These are phyloP conservation scores for Gortyna flavago DNA, from an alignment of 2,888 invertebrate genomes.

Conservation along the genomic window DNA sequence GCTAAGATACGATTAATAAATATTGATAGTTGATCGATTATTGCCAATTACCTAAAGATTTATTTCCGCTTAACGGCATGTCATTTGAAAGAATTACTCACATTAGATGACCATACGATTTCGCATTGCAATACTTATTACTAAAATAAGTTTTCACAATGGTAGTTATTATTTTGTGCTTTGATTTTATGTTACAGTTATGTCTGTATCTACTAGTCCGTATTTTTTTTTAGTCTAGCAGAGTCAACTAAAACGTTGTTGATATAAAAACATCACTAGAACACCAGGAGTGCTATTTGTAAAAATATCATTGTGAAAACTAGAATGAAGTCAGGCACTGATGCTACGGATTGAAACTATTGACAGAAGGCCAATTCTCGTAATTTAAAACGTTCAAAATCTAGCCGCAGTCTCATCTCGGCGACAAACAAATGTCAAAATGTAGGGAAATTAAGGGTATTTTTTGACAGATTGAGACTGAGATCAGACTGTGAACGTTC, in stretches of 20 bases:
- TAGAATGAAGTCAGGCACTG: too few relatives aligned
- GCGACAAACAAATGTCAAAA: too few relatives aligned
- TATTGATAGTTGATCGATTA: conserved; percentile 6
- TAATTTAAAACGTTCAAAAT: too few relatives aligned
- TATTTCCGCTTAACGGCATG: conserved; percentile 17
- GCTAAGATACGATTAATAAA: not conserved
- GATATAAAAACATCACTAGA: not conserved
- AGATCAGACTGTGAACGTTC: too few relatives aligned
- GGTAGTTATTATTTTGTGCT: not conserved
- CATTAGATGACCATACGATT: conserved; percentile 11
- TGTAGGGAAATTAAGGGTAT: too few relatives aligned
- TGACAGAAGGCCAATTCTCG: too few relatives aligned
- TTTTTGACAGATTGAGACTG: too few relatives aligned
- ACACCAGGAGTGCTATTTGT: not conserved
- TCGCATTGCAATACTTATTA: not conserved
- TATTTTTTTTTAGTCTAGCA: not conserved
- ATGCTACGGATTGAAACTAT: too few relatives aligned
- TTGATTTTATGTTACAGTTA: not conserved
- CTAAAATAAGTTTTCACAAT: not conserved
- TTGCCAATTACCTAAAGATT: conserved; percentile 31
- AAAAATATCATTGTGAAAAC: too few relatives aligned
- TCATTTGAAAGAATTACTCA: conserved; percentile 5
- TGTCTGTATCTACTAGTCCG: not conserved
- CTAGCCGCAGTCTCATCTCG: too few relatives aligned
- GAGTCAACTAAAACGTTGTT: not conserved